Evolutionary conservation across 1,140 invertebrate species (phyloP), one percentile per base, ranked within the genome.

Genomic region (Agrilus planipennis): DNA sequence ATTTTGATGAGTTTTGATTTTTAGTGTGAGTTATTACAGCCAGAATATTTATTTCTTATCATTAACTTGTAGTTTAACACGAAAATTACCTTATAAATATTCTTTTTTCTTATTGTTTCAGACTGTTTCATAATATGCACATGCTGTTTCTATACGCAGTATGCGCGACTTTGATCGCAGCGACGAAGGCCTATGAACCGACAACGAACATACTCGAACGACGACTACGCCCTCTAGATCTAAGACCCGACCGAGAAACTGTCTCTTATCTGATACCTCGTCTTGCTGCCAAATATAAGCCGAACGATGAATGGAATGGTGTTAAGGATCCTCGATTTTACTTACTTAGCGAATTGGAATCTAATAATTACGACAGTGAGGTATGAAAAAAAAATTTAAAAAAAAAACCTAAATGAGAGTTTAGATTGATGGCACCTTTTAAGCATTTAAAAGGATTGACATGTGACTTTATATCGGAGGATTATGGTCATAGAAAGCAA

Each of bases 221-320:
- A 25, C 28, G 36, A 25, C 30, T 55, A 16, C 54, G 55, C 37
- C 49, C 55, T 15, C 35, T 51, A 6, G 49, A 59, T 37, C 40
- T 55, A 19, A 48, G 46, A 15, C 45, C 49, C 15, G 57, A 59
- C 35, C 54, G 57, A 45, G 60, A 64, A 39, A 57, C 58, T 6
- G 47, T 58, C 22, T 55, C 49, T 36, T 62, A 61, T 34, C 44
- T 62, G 6, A 37, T 63, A 23, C 62, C 62, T 32, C 55, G 53
- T 38, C 51, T 65, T 29, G 50, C 55, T n/a, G 51, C 60, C 19
- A 59, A 61, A 47, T 63, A 62, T 44, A 38, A 54, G 30, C 53
- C 54, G 11, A 45, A 47, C 43, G 50, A 49, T 31, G 50, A 55
- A 17, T 56, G 55, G 55, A 48, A 45, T 20, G 49, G 45, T 14